Evolutionary conservation across 2,888 invertebrate species (phyloP).

Genomic region (Timema cristinae): DNA sequence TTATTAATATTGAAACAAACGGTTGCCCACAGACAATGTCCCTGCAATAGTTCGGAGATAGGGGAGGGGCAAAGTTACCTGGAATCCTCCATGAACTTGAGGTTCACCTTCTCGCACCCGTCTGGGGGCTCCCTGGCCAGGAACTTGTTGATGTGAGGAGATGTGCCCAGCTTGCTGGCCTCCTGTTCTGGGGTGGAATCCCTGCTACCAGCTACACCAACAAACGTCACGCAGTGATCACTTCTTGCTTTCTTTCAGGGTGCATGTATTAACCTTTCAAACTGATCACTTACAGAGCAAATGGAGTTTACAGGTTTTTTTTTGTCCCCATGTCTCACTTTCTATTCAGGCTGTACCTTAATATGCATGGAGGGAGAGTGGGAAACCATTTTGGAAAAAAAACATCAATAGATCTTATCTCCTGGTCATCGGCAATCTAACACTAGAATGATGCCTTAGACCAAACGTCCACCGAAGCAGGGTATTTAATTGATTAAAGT

Average conservation of each 20-base stretch:
- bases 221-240: slow-evolving; percentile 40
- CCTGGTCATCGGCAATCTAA: too few relatives aligned
- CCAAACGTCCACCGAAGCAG: too few relatives aligned
- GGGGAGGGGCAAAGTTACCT: slow-evolving; percentile 42
- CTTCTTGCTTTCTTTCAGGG: slow-evolving; percentile 14
- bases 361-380: too few relatives aligned
- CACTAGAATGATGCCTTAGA: too few relatives aligned
- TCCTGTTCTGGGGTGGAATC: slow-evolving; percentile 74
- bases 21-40: too few relatives aligned
- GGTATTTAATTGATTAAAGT: too few relatives aligned
- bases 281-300: background rate
- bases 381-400: too few relatives aligned
- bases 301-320: too few relatives aligned
- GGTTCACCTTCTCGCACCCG: slow-evolving; percentile 81
- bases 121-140: slow-evolving; percentile 83
- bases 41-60: too few relatives aligned
- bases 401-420: too few relatives aligned
- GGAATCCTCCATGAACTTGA: slow-evolving; percentile 60
- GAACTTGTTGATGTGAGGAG: slow-evolving; percentile 81
- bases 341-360: too few relatives aligned
- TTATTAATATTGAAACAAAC: background rate
- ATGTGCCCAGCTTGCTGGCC: slow-evolving; percentile 65
- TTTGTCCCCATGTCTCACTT: too few relatives aligned
- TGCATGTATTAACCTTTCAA: background rate
- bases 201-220: slow-evolving; percentile 60